Conservation (phyloP, 2,888 invertebrate genomes). For the Marasmarcha lunaedactyla region DNA sequence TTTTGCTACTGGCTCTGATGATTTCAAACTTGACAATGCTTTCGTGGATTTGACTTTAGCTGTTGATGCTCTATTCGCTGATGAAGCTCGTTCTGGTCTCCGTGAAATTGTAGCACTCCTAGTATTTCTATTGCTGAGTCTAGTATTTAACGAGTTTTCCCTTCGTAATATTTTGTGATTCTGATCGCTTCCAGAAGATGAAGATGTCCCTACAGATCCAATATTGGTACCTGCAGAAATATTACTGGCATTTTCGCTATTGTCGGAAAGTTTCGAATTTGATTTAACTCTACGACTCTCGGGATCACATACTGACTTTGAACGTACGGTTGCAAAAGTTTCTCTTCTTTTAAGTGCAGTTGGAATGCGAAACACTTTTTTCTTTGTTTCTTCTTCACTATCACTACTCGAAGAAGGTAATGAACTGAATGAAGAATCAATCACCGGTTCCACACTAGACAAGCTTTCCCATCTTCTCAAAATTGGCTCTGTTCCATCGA, state of each 20-base stretch:
- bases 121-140: conserved; percentile 45
- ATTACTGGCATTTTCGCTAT: conserved; percentile 53
- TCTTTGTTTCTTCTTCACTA: conserved; percentile 52
- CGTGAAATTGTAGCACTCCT: conserved; percentile 62
- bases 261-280: conserved; percentile 42
- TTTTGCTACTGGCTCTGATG: conserved; percentile 62
- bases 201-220: conserved; percentile 53
- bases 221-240: conserved; percentile 52
- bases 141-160: conserved; percentile 48
- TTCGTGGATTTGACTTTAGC: conserved; percentile 72
- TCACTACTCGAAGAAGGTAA: conserved; percentile 63
- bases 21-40: conserved; percentile 52
- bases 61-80: conserved; percentile 72
- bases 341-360: conserved; percentile 50
- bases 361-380: conserved; percentile 43
- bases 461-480: conserved; percentile 72
- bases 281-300: conserved; percentile 41
- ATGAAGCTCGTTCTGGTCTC: conserved; percentile 52
- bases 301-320: conserved; percentile 62
- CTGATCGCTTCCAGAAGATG: conserved; percentile 58
- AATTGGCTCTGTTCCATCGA: conserved; percentile 48
- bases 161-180: conserved; percentile 44
- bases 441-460: conserved; percentile 78
- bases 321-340: conserved; percentile 48
- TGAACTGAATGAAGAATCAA: conserved; percentile 76